phyloP scores from a whole-genome alignment of 2,113 vertebrate genomes.

The Grallaria varia region DNA sequence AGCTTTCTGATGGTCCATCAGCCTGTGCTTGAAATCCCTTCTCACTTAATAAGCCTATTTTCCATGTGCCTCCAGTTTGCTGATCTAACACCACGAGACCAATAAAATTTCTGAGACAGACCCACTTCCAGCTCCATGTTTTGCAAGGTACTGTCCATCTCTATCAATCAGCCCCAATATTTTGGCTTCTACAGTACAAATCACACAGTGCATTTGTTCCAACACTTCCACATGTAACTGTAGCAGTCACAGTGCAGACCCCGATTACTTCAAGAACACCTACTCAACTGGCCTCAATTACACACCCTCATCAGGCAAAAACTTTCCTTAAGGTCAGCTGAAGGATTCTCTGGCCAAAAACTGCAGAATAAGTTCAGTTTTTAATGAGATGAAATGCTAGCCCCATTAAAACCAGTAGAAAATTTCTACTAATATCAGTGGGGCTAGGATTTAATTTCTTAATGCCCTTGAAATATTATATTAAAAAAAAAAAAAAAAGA shows the following conservation, averaged over 20 bases:
- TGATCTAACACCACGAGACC: background rate
- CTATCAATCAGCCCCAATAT: background rate
- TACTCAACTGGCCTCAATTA: background rate
- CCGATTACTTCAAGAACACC: background rate
- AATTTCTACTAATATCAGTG: background rate
- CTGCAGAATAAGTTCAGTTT: background rate
- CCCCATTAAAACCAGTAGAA: background rate
- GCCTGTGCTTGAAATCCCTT: background rate
- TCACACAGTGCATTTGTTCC: background rate
- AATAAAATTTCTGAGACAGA: background rate
- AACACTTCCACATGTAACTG: background rate
- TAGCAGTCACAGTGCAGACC: background rate
- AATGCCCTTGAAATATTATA: background rate
- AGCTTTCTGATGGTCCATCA: background rate
- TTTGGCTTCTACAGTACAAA: background rate
- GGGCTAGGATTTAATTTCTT: background rate
- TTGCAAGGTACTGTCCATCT: constrained; percentile 3
- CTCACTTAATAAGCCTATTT: background rate
- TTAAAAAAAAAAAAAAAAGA: no score
- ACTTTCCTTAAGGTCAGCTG: background rate
- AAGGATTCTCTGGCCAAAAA: background rate
- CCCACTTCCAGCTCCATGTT: background rate
- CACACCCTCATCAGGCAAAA: background rate
- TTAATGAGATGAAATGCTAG: background rate
- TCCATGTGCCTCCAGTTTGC: background rate